Evolutionary conservation across 2,797 vertebrate genomes (phyloP).

Genomic region (Pipistrellus pygmaeus): DNA sequence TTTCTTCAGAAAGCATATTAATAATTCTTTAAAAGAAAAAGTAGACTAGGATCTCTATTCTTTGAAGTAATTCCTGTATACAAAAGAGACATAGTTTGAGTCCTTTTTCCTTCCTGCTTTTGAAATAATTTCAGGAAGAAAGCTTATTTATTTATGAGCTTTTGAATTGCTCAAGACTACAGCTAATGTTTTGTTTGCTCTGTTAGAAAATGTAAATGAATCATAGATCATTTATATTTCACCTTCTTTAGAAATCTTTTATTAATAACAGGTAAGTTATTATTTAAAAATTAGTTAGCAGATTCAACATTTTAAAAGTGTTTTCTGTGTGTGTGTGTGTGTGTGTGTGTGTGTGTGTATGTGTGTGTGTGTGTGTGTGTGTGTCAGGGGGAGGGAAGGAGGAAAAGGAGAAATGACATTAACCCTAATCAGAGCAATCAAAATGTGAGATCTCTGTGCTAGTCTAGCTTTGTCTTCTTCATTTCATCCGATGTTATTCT

Average conservation of each 20-base stretch:
- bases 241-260: constrained; percentile 6
- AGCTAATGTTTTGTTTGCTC: not conserved
- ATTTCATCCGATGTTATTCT: not conserved
- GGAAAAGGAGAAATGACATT: not conserved
- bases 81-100: not conserved
- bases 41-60: not conserved
- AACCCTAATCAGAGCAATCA: not conserved
- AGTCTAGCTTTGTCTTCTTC: not conserved
- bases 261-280: not conserved
- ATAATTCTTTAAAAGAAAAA: not conserved
- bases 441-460: not conserved
- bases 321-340: too few relatives aligned
- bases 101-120: not conserved
- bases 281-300: not conserved
- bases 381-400: too few relatives aligned
- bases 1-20: not conserved
- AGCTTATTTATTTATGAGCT: not conserved
- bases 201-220: not conserved
- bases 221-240: not conserved
- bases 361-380: too few relatives aligned
- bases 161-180: not conserved
- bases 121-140: constrained; percentile 16
- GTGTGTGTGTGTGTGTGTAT: not conserved
- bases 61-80: not conserved
- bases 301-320: not conserved